Evolutionary conservation across 1,140 invertebrate genomes (phyloP).

Genomic region (Drosophila oshimai): DNA sequence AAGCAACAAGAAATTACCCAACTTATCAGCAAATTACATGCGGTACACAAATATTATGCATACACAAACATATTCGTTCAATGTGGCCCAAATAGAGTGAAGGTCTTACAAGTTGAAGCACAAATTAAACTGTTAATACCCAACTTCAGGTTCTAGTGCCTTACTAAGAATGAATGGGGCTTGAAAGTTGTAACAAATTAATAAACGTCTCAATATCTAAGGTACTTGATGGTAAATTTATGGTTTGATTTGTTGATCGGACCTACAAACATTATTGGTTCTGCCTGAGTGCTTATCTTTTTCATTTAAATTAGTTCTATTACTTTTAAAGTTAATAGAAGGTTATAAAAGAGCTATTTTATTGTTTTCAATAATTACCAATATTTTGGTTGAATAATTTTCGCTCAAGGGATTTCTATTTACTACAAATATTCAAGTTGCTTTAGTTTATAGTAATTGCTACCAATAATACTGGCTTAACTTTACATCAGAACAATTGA

Average conservation of each 20-base stretch:
- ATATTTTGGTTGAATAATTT: too few relatives aligned
- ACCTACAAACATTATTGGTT: neutral
- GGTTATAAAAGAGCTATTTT: too few relatives aligned
- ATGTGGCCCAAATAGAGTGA: neutral
- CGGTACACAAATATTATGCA: slow-evolving; percentile 1
- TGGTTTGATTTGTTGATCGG: neutral
- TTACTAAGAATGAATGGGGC: neutral
- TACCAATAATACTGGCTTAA: too few relatives aligned
- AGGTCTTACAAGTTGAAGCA: neutral
- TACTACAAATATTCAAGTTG: too few relatives aligned
- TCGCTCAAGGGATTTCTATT: too few relatives aligned
- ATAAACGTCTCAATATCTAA: neutral
- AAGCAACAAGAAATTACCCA: neutral
- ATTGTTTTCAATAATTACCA: too few relatives aligned
- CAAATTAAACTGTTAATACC: neutral
- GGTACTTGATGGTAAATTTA: neutral
- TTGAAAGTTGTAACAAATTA: neutral
- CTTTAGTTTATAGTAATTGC: too few relatives aligned
- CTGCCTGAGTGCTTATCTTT: neutral
- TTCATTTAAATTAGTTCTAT: neutral
- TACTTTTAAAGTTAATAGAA: neutral
- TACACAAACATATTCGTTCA: neutral
- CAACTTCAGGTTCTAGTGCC: neutral
- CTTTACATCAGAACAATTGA: too few relatives aligned
- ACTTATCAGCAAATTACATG: slow-evolving; percentile 32